Base-by-base conservation (phyloP, 2,797 vertebrate species). In the Poeciliopsis turneri region DNA sequence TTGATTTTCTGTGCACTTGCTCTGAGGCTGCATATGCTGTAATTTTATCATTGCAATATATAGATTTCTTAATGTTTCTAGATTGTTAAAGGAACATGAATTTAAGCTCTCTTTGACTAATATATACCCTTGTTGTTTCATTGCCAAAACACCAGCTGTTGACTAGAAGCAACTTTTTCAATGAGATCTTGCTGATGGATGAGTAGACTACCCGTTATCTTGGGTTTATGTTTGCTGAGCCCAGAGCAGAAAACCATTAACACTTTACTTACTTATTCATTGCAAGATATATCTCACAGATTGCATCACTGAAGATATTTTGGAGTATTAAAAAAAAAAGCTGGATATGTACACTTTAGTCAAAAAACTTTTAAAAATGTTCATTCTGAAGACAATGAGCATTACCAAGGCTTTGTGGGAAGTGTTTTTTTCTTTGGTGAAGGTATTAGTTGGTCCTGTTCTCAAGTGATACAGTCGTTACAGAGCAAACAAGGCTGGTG, bases 401-500 rank as follows among this genome's bases (percentile, higher is more conserved):
- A 49, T 49, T 49, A 49, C 18, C 7, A 49, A 28, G 25, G 30
- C 1, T 41, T 11, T 68, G 64, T 69, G 39, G 10, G 23, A 69
- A 69, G 23, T 68, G 18, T 41, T 39, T 39, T 57, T 41, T 28
- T 55, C 12, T 55, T 55, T n/a, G 10, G 10, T 15, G 4, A 15
- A 9, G 9, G 66, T 15, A 10, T 69, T 20, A 41, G 39, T 18
- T 72, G 33, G 9, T 78, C 25, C 72, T 72, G 20, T 81, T 81
- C 75, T 79, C 53, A 78, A 77, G 28, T 66, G 39, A 74, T 78
- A 72, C 59, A 84, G 64, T 83, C 30, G 25, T 18, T 6, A 36
- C 30, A 51, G 49, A 46, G 57, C 16, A 9, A 20, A 80, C 77
- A 77, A 76, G 80, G 66, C 59, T 81, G 75, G 82, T 72, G 57